Evolutionary conservation across 2,888 invertebrate genomes (phyloP), one percentile per base, ranked within the genome.

Genomic region (Frankliniella intonsa): DNA sequence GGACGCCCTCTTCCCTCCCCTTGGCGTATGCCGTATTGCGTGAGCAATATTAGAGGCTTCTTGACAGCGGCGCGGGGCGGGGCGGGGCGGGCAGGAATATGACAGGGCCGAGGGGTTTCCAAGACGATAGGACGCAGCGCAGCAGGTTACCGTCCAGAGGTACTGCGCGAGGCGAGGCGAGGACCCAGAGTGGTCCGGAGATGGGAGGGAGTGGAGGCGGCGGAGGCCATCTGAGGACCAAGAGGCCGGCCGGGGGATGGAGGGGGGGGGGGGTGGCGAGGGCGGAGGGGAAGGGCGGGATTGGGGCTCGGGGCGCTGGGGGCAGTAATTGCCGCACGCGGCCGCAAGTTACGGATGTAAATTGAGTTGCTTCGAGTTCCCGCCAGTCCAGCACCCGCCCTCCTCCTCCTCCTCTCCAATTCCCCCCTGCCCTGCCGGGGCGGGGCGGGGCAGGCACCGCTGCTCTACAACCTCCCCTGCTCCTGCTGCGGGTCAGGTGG

Each of bases 301-400:
- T 22, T 69, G 69, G 55, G 55, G 55, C 25, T 76, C n/a, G 69
- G 69, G 69, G 69, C 69, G 69, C 69, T 76, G 25, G 69, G 69
- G 69, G 69, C 69, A 76, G 69, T 76, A 76, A 76, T 76, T 76
- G 69, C 69, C 69, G 69, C 69, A 76, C 69, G 69, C 69, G 69
- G 69, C 69, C 69, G 69, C 69, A 76, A 76, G 69, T 76, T 76
- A 76, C 69, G 69, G 69, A 76, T 76, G 69, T 76, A 76, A 76
- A 76, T 76, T 76, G 69, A 76, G 69, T 76, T 76, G 69, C 69
- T 76, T 76, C 69, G 69, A 76, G 69, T 76, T 76, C 69, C 69
- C 69, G 69, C 69, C 69, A n/a, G 22, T 69, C 69, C 69, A 12
- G 22, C 69, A 25, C 69, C 69, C 69, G 22, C 9, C 25, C 69